Percentiles rank a stretch among this genome's conserved stretches.
phyloP scores from a whole-genome alignment of 1,140 invertebrate genomes.

The Hirudo medicinalis region DNA sequence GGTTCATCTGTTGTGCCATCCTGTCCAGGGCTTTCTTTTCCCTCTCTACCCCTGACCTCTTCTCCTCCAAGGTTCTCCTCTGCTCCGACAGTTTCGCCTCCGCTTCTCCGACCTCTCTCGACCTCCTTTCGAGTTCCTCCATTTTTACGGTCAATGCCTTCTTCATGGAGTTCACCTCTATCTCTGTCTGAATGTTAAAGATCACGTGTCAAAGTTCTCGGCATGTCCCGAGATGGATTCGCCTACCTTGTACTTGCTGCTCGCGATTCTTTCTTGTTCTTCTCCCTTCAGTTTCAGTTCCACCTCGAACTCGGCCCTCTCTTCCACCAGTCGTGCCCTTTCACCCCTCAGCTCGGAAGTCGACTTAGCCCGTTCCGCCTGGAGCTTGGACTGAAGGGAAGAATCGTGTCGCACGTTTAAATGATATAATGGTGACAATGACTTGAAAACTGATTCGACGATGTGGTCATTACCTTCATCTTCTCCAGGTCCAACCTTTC shows the following conservation, averaged over 20 bases:
- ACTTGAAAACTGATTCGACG: too few relatives aligned
- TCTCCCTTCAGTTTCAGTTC: conserved; percentile 3
- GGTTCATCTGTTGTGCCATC: background rate
- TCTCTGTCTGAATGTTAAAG: background rate
- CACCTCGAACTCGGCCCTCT: background rate
- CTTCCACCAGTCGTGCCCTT: background rate
- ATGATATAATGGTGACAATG: too few relatives aligned
- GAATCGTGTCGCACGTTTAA: background rate
- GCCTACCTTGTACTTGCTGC: background rate
- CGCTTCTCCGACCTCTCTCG: background rate
- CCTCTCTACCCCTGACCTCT: background rate
- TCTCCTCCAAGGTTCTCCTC: background rate
- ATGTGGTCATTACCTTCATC: background rate
- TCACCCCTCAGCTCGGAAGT: background rate
- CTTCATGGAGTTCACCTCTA: background rate
- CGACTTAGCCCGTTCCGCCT: background rate
- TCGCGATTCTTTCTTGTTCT: background rate
- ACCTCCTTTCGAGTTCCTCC: background rate
- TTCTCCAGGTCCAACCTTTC: background rate
- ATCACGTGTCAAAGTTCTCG: too few relatives aligned
- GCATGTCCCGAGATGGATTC: too few relatives aligned
- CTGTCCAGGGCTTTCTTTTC: conserved; percentile 1
- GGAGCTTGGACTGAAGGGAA: background rate
- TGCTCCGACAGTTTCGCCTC: background rate
- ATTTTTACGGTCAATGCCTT: background rate